Evolutionary conservation across 2,113 vertebrate genomes (phyloP).

Genomic region (Trogon melanurus): DNA sequence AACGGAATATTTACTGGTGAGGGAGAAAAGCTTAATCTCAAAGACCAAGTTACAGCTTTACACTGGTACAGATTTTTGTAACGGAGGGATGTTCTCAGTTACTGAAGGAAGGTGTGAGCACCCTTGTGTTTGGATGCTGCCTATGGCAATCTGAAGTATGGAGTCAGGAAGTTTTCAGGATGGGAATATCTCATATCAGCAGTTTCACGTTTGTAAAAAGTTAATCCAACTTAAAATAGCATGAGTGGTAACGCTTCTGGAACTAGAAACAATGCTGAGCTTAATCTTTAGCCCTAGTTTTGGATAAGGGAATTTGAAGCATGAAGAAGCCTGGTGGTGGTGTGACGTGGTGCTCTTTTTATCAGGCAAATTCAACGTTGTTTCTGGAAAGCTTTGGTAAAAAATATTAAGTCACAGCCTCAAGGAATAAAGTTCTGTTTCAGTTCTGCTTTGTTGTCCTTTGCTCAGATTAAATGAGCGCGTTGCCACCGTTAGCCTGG

Average conservation of each 20-base stretch:
- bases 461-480: background rate
- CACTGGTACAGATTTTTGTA: background rate
- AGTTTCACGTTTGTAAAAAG: background rate
- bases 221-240: background rate
- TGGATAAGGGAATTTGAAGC: background rate
- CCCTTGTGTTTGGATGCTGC: background rate
- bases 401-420: background rate
- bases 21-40: background rate
- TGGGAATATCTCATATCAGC: background rate
- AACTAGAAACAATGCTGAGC: background rate
- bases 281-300: background rate
- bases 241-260: background rate
- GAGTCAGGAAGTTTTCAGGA: background rate
- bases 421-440: background rate
- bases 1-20: background rate
- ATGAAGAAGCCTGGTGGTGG: background rate
- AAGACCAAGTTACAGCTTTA: background rate
- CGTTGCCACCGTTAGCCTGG: background rate
- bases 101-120: background rate
- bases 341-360: background rate
- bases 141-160: background rate
- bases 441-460: background rate
- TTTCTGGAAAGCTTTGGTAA: background rate
- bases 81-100: background rate
- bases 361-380: background rate